These are phyloP conservation scores for Lymantria monacha DNA, from an alignment of 2,888 invertebrate genomes.

Conservation along the genomic window DNA sequence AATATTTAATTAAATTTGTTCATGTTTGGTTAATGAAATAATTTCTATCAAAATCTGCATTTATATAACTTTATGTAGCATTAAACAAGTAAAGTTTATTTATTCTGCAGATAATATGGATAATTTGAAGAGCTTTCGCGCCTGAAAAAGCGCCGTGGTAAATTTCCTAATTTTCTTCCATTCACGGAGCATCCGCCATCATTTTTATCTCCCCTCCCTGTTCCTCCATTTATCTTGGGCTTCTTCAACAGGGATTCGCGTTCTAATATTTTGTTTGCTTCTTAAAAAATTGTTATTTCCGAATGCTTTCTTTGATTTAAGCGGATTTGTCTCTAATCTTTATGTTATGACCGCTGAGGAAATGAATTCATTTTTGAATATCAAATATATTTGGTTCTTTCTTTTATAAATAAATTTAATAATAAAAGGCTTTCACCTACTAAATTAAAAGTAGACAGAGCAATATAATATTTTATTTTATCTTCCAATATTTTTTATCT, in stretches of 20 bases:
- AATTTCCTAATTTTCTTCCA: conserved; percentile 77
- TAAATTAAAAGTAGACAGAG: too few relatives aligned
- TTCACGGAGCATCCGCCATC: conserved; percentile 77
- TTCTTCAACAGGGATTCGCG: conserved; percentile 66
- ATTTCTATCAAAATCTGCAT: not conserved
- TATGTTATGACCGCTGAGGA: conserved; percentile 64
- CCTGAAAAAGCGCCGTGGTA: conserved; percentile 65
- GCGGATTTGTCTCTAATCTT: conserved; percentile 69
- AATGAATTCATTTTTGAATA: conserved; percentile 67
- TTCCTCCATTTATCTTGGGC: conserved; percentile 72
- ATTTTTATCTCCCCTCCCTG: conserved; percentile 78
- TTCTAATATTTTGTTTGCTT: conserved; percentile 78
- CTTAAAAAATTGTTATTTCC: conserved; percentile 80
- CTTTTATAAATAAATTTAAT: too few relatives aligned
- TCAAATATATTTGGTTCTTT: conserved; percentile 9
- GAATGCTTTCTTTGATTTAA: conserved; percentile 72
- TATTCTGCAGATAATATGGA: conserved; percentile 55
- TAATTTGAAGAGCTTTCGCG: conserved; percentile 66
- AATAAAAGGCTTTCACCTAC: too few relatives aligned
- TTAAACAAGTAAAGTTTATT: conserved; percentile 33
- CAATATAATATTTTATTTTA: too few relatives aligned
- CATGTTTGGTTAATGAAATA: too few relatives aligned
- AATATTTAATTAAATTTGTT: too few relatives aligned
- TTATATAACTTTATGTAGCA: conserved; percentile 19
- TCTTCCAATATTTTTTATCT: too few relatives aligned